Conservation (phyloP, 2,113 vertebrate genomes). For the Stictonetta naevosa region DNA sequence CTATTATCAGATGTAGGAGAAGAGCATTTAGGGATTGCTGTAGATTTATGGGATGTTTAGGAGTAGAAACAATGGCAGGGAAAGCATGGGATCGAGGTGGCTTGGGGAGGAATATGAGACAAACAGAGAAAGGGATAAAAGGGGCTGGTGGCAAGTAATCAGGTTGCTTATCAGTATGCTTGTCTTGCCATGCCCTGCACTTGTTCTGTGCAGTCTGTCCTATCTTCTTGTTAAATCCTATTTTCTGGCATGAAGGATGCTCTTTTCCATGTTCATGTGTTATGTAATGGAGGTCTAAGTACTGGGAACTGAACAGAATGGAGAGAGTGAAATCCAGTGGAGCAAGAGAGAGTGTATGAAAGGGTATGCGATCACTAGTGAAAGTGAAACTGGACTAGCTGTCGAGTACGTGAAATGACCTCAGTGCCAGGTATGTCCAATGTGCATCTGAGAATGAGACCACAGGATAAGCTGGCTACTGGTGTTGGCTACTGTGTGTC, state of each 20-base stretch:
- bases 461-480: not conserved
- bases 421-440: not conserved
- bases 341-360: not conserved
- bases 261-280: not conserved
- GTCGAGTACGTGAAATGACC: not conserved
- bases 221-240: not conserved
- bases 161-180: not conserved
- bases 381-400: not conserved
- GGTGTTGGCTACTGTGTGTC: too few species aligned
- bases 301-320: not conserved
- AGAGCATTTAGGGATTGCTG: not conserved
- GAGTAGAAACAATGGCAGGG: not conserved
- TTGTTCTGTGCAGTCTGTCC: not conserved
- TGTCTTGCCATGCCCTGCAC: not conserved
- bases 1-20: not conserved
- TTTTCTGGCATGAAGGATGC: not conserved
- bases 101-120: not conserved
- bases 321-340: not conserved
- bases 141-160: not conserved
- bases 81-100: not conserved
- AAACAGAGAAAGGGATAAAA: not conserved
- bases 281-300: not conserved
- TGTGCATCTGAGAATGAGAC: not conserved
- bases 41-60: not conserved
- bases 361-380: rapidly evolving